Conservation (phyloP, 2,113 vertebrate species). For the Indri indri region DNA sequence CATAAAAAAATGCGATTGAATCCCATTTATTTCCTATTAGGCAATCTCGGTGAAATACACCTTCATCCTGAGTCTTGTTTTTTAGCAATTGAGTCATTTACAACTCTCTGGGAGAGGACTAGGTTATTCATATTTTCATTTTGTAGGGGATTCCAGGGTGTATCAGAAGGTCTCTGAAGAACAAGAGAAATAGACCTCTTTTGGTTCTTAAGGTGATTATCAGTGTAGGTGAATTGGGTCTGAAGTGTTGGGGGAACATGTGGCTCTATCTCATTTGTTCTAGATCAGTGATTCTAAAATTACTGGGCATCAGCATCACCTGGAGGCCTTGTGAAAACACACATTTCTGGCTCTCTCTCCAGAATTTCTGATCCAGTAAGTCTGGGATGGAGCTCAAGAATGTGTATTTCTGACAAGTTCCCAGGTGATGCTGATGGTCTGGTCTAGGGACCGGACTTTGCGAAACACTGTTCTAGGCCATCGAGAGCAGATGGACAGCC, state of each 20-base stretch:
- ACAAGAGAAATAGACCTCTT: neutral
- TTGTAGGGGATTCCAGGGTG: neutral
- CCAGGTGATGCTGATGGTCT: neutral
- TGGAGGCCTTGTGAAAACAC: neutral
- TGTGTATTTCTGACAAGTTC: neutral
- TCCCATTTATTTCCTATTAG: neutral
- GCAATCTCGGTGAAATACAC: neutral
- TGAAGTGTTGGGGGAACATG: neutral
- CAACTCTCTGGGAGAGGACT: neutral
- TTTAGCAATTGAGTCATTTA: neutral
- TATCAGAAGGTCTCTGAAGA: neutral
- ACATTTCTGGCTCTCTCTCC: fast-evolving
- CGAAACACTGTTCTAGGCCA: neutral
- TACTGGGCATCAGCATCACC: neutral
- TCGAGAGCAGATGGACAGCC: neutral
- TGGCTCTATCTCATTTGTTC: neutral
- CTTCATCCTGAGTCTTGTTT: neutral
- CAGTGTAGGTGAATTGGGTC: neutral
- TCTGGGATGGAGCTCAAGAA: neutral
- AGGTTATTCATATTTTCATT: neutral
- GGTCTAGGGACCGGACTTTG: neutral
- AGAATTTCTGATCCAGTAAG: neutral
- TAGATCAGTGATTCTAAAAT: neutral
- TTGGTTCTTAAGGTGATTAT: neutral
- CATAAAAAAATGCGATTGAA: neutral